Conservation (phyloP, 2,888 invertebrate genomes). For the Nebria salina region DNA sequence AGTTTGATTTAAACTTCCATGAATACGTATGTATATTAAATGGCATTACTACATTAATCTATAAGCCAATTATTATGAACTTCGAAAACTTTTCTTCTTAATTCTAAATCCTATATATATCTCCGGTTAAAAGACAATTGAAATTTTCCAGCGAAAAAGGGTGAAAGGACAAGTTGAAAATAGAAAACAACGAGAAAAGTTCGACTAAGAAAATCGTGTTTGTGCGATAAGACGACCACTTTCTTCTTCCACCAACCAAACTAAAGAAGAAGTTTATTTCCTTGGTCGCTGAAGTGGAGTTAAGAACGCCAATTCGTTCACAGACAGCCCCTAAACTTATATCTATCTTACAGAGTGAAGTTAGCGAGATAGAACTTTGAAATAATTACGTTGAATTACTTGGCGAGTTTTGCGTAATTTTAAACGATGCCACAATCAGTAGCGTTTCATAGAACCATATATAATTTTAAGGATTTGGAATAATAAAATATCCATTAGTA, state of each 20-base stretch:
- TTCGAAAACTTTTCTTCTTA: not conserved
- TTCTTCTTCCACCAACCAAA: not conserved
- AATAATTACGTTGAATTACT: constrained; percentile 41
- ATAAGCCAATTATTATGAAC: not conserved
- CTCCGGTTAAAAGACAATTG: not conserved
- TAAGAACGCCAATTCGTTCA: not conserved
- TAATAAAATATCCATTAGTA: too few species aligned
- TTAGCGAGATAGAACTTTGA: constrained; percentile 27
- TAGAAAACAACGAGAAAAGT: constrained; percentile 1
- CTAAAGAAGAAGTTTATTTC: not conserved
- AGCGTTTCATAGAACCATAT: not conserved
- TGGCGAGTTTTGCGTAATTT: constrained; percentile 31
- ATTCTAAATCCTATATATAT: not conserved
- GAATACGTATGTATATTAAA: too few species aligned
- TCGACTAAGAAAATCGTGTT: constrained; percentile 1
- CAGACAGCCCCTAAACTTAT: not conserved
- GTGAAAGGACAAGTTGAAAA: not conserved
- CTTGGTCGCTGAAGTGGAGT: not conserved
- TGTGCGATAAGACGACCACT: not conserved
- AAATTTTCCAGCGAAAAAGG: not conserved
- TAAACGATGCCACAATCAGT: constrained; percentile 14
- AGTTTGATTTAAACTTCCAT: too few species aligned
- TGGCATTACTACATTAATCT: not conserved
- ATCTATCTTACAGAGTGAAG: constrained; percentile 1
- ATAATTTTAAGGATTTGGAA: not conserved